Conservation (phyloP, 2,797 vertebrate genomes). For the Mormyrus proboscirostris region DNA sequence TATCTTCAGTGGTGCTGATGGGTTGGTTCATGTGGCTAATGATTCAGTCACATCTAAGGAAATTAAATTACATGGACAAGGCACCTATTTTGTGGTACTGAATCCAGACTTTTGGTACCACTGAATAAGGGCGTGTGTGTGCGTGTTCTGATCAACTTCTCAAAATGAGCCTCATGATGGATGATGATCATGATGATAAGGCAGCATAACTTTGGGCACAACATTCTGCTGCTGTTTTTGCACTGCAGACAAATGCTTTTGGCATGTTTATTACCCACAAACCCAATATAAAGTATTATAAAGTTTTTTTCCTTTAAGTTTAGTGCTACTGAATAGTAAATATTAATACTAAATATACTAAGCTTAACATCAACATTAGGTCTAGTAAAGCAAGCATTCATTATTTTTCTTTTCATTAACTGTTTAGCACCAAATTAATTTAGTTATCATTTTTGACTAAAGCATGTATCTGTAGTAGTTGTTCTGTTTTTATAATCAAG, state of each 20-base stretch:
- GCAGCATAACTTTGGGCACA: not conserved
- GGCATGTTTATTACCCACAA: not conserved
- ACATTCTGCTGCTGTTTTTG: not conserved
- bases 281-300: not conserved
- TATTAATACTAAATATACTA: not conserved
- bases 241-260: not conserved
- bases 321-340: not conserved
- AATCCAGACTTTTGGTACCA: not conserved
- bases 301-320: not conserved
- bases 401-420: not conserved
- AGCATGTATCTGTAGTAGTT: not conserved
- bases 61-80: not conserved
- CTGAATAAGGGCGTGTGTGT: not conserved
- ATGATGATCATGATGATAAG: not conserved
- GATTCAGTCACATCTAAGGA: not conserved
- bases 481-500: not conserved
- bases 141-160: not conserved
- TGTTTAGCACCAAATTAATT: not conserved
- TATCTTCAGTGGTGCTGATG: conserved; percentile 30
- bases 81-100: not conserved
- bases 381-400: not conserved
- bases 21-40: not conserved
- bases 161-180: not conserved
- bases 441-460: not conserved
- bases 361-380: not conserved